phyloP scores from a whole-genome alignment of 2,888 invertebrate species.

The Hipparchia sbordonii region DNA sequence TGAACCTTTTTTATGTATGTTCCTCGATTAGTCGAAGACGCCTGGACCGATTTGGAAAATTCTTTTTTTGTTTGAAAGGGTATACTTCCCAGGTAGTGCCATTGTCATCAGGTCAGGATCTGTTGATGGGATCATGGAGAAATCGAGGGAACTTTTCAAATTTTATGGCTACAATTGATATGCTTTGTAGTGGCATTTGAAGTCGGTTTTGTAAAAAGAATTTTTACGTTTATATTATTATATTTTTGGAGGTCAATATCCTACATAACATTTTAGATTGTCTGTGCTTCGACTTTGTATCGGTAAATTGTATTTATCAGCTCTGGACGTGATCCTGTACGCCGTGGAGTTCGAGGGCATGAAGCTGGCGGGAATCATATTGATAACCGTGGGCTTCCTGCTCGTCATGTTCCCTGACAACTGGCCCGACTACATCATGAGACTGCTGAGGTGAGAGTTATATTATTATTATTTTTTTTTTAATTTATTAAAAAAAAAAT shows the following conservation, averaged over 20 bases:
- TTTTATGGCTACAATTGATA: not conserved
- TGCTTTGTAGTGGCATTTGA: too few relatives aligned
- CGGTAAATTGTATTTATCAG: slow-evolving; percentile 67
- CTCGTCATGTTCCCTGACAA: slow-evolving; percentile 97
- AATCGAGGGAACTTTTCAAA: not conserved
- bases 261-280: too few relatives aligned
- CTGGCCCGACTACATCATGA: slow-evolving; percentile 97
- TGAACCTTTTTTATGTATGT: too few relatives aligned
- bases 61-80: too few relatives aligned
- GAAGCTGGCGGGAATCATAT: slow-evolving; percentile 96
- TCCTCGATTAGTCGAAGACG: too few relatives aligned
- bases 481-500: too few relatives aligned
- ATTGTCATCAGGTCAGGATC: not conserved
- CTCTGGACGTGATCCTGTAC: slow-evolving; percentile 93
- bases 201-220: too few relatives aligned
- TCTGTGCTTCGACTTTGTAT: not conserved
- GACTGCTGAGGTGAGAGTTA: slow-evolving; percentile 94
- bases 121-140: not conserved
- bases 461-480: too few relatives aligned
- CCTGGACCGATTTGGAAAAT: too few relatives aligned
- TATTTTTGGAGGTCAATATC: too few relatives aligned
- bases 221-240: too few relatives aligned
- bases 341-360: slow-evolving; percentile 95
- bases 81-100: not conserved
- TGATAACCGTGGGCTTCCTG: slow-evolving; percentile 95